These are phyloP conservation scores for Solen grandis DNA, from an alignment of 1,140 invertebrate species.

Conservation along the genomic window DNA sequence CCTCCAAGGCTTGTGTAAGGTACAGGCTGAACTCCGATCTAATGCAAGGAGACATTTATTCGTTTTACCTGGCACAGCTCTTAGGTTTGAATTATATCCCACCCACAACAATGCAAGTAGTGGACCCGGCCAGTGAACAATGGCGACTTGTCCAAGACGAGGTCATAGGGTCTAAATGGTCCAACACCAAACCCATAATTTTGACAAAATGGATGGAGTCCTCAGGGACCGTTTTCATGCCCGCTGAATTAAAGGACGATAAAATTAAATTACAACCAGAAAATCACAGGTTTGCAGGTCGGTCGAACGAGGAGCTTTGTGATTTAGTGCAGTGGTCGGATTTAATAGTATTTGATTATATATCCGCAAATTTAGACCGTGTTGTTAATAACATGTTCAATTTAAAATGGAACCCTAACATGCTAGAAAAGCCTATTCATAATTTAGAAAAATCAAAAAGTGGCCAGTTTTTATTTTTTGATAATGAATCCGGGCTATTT, in stretches of 20 bases:
- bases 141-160: conserved; percentile 87
- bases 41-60: conserved; percentile 94
- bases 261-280: conserved; percentile 31
- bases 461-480: conserved; percentile 89
- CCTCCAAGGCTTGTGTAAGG: conserved; percentile 87
- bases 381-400: conserved; percentile 95
- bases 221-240: conserved; percentile 85
- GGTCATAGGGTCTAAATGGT: conserved; percentile 87
- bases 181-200: conserved; percentile 79
- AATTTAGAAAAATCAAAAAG: conserved; percentile 87
- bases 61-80: conserved; percentile 89
- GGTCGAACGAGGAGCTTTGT: conserved; percentile 81
- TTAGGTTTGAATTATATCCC: conserved; percentile 89
- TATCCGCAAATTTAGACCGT: conserved; percentile 93
- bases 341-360: conserved; percentile 93
- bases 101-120: conserved; percentile 87
- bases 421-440: conserved; percentile 93
- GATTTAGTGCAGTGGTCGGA: conserved; percentile 95
- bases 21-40: conserved; percentile 95
- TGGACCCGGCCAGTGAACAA: conserved; percentile 85
- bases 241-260: conserved; percentile 83
- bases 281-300: conserved; percentile 67
- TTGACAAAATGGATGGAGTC: conserved; percentile 87
- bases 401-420: conserved; percentile 93
- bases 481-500: conserved; percentile 93